Evolutionary conservation across 2,888 invertebrate species (phyloP).

Genomic region (Mythimna impura): DNA sequence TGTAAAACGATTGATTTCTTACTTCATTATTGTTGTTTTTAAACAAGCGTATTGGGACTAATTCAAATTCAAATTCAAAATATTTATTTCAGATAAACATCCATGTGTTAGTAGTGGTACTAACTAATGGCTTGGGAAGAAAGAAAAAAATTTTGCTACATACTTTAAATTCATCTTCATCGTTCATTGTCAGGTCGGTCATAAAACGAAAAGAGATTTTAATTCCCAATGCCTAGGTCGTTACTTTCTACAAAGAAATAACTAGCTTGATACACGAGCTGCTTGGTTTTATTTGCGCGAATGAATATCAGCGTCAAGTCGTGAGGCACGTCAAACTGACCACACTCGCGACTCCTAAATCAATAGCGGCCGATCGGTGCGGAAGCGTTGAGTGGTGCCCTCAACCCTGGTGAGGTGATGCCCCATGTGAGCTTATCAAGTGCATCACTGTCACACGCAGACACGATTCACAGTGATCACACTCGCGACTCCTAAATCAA

Average conservation of each 20-base stretch:
- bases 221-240: slow-evolving; percentile 22
- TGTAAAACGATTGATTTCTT: too few relatives aligned
- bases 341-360: slow-evolving; percentile 57
- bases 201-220: slow-evolving; percentile 18
- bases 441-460: slow-evolving; percentile 62
- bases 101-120: too few relatives aligned
- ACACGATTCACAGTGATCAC: slow-evolving; percentile 61
- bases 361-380: slow-evolving; percentile 56
- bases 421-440: slow-evolving; percentile 59
- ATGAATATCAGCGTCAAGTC: slow-evolving; percentile 54
- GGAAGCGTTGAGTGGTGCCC: slow-evolving; percentile 60
- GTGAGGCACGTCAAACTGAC: slow-evolving; percentile 63
- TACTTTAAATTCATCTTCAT: not conserved
- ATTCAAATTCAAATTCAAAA: too few relatives aligned
- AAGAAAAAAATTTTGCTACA: too few relatives aligned
- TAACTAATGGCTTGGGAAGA: too few relatives aligned
- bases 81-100: too few relatives aligned
- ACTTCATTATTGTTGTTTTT: not conserved
- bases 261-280: slow-evolving; percentile 47
- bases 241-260: slow-evolving; percentile 52
- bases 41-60: not conserved
- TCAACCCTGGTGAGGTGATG: slow-evolving; percentile 33
- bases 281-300: slow-evolving; percentile 48
- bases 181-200: slow-evolving; percentile 1
- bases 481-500: slow-evolving; percentile 60